Evolutionary conservation across 2,797 vertebrate species (phyloP).

Genomic region (Pristis pectinata): DNA sequence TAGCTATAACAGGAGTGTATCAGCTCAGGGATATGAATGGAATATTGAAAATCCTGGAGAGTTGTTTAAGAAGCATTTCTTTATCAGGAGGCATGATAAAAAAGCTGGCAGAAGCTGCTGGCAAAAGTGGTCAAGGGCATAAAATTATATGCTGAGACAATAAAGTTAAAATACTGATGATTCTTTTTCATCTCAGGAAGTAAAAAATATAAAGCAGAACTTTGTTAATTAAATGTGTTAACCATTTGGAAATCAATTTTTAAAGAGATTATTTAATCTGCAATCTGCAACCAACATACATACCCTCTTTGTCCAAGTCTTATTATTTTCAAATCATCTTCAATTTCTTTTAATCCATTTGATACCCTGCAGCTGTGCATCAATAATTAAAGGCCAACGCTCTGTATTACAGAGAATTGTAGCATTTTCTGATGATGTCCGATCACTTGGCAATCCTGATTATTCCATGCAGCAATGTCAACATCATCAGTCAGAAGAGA

Average conservation of each 20-base stretch:
- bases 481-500: constrained; percentile 56
- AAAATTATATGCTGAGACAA: neutral
- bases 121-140: neutral
- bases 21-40: neutral
- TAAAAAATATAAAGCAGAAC: neutral
- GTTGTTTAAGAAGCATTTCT: neutral
- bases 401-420: constrained; percentile 60
- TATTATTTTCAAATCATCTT: constrained; percentile 48
- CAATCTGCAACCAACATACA: neutral
- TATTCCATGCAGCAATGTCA: constrained; percentile 59
- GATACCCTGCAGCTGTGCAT: constrained; percentile 60
- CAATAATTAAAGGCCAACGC: constrained; percentile 61
- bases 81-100: neutral
- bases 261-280: neutral
- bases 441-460: constrained; percentile 63
- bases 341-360: constrained; percentile 62
- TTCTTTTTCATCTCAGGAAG: neutral
- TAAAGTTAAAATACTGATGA: neutral
- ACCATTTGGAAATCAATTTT: neutral
- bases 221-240: neutral
- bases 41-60: neutral
- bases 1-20: neutral
- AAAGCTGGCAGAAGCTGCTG: neutral
- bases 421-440: constrained; percentile 58
- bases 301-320: constrained; percentile 59